Percentiles rank a stretch among this genome's conserved stretches.
These are phyloP conservation scores for Thereva unica DNA, from an alignment of 2,888 invertebrate genomes.

Conservation along the genomic window DNA sequence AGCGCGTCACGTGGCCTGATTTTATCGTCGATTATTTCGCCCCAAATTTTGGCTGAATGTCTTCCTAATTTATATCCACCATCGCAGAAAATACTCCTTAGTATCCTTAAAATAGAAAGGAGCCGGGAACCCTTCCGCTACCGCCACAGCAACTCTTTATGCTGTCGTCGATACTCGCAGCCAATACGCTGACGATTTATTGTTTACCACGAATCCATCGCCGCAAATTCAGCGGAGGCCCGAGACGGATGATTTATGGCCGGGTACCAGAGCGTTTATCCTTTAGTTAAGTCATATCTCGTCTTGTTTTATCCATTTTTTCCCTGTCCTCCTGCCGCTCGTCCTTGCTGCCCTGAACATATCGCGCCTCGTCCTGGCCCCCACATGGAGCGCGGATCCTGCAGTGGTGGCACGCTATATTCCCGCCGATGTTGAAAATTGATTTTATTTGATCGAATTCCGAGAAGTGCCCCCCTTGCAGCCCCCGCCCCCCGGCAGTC, in stretches of 20 bases:
- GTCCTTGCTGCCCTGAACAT: neutral
- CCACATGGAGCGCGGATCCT: neutral
- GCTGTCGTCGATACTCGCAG: slow-evolving; percentile 29
- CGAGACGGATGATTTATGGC: slow-evolving; percentile 39
- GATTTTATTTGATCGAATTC: slow-evolving; percentile 37
- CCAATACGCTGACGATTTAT: slow-evolving; percentile 36
- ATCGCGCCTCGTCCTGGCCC: slow-evolving; percentile 11
- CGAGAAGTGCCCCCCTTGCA: slow-evolving; percentile 6
- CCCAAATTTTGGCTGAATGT: slow-evolving; percentile 7
- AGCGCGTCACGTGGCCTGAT: too few species aligned
- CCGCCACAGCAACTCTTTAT: neutral
- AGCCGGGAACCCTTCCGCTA: neutral
- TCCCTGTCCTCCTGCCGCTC: too few species aligned
- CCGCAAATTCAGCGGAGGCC: slow-evolving; percentile 21
- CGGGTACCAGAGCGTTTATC: slow-evolving; percentile 37
- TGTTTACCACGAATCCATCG: slow-evolving; percentile 35
- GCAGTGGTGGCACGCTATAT: slow-evolving; percentile 10
- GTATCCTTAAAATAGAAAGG: slow-evolving; percentile 27
- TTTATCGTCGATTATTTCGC: too few species aligned
- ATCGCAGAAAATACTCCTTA: slow-evolving; percentile 21
- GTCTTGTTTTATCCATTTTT: slow-evolving; percentile 27
- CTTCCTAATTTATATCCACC: slow-evolving; percentile 25
- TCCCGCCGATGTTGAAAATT: slow-evolving; percentile 27
- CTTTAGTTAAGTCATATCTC: slow-evolving; percentile 42
- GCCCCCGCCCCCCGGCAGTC: neutral